These are phyloP conservation scores for Sternarchorhynchus goeldii DNA, from an alignment of 2,797 vertebrate species.

Conservation along the genomic window DNA sequence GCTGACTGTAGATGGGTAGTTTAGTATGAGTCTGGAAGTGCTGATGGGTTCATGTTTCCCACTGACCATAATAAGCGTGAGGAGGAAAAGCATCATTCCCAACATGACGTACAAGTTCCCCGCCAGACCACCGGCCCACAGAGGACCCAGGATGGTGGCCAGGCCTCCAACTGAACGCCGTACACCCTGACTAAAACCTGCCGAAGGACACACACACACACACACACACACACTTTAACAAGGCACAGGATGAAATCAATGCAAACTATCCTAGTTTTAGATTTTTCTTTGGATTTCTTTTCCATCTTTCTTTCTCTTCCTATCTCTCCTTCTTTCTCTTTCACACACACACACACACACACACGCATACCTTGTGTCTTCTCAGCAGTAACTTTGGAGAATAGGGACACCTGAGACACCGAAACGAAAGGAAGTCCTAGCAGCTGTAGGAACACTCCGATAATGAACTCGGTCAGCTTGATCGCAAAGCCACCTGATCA, in stretches of 20 bases:
- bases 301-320: not conserved
- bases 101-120: slow-evolving; percentile 81
- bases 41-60: too few species aligned
- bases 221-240: slow-evolving; percentile 1
- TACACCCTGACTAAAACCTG: slow-evolving; percentile 84
- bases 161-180: slow-evolving; percentile 83
- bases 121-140: slow-evolving; percentile 84
- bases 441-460: slow-evolving; percentile 85
- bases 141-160: slow-evolving; percentile 83
- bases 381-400: slow-evolving; percentile 85
- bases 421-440: slow-evolving; percentile 85
- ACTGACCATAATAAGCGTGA: slow-evolving; percentile 78
- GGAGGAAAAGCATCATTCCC: slow-evolving; percentile 83
- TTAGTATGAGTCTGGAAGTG: too few species aligned
- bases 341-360: not conserved
- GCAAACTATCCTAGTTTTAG: too few species aligned
- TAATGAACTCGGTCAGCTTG: slow-evolving; percentile 77
- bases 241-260: not conserved
- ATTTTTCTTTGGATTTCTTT: not conserved
- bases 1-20: too few species aligned
- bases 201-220: slow-evolving; percentile 21
- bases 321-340: slow-evolving; percentile 1
- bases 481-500: slow-evolving; percentile 76
- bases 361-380: slow-evolving; percentile 80
- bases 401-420: slow-evolving; percentile 85